Base-by-base conservation (phyloP, 2,797 vertebrate genomes). In the Semotilus atromaculatus region DNA sequence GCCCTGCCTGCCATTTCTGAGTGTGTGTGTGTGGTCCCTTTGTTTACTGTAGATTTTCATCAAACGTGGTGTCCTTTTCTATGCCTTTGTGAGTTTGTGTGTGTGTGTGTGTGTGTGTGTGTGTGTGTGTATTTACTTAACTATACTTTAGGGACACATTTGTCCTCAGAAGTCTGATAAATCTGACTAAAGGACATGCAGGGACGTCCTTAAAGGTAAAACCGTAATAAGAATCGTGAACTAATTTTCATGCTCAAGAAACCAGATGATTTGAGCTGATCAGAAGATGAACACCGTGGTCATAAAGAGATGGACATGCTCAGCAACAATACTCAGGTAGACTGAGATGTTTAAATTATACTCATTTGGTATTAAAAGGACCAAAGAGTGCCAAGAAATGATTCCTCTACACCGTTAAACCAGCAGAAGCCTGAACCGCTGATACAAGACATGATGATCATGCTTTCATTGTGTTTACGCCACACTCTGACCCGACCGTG, bases 401-500 rank as follows among this genome's bases (percentile, higher is more conserved):
- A 14, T n/a, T 60, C n/a, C 4, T 8, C 9, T 1, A n/a, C 53
- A 58, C 8, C 8, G 4, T 58, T n/a, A n/a, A 1, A 58, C 9
- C 58, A 14, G 11, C 58, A n/a, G n/a, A n/a, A 29, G 11, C 58
- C 58, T 16, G 58, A 62, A 16, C n/a, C 5, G 5, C 0, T 62
- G 58, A 62, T 1, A 7, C n/a, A 13, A 60, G n/a, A 13, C 58
- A 1, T 4, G 4, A 60, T 13, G n/a, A n/a, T 62, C 76, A 62
- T 72, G 76, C 51, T 77, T 86, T 81, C 64, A 55, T 81, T 53
- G 58, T 73, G 64, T 81, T 86, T 81, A 81, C 5, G 4, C 51
- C 84, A 80, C 77, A 86, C 80, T 76, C 70, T 86, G 84, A 86
- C 81, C 74, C 60, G 51, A 70, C 36, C 75, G 43, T 83, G 75